Evolutionary conservation across 1,140 invertebrate species (phyloP).

Genomic region (Drosophila busckii): DNA sequence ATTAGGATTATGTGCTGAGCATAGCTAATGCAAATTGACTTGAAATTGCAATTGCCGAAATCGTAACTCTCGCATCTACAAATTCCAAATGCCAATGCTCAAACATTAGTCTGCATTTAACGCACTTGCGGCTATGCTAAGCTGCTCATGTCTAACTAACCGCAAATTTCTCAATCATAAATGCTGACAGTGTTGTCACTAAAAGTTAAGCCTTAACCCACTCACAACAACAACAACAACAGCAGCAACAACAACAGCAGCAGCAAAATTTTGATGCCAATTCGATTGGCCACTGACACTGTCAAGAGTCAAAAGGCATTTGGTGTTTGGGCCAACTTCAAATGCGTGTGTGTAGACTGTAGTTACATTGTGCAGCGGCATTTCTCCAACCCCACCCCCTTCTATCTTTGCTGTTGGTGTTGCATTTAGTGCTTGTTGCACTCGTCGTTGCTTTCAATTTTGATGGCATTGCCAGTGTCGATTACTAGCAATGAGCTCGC

Average conservation of each 20-base stretch:
- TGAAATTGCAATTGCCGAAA: too few relatives aligned
- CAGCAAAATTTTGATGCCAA: too few relatives aligned
- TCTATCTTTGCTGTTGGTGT: not conserved
- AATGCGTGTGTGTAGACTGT: constrained; percentile 4
- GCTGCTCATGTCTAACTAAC: constrained; percentile 6
- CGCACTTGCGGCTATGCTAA: constrained; percentile 2
- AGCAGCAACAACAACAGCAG: not conserved
- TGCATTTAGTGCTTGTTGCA: constrained; percentile 1
- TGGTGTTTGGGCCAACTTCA: too few relatives aligned
- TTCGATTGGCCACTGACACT: too few relatives aligned
- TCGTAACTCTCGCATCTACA: too few relatives aligned
- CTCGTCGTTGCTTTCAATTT: constrained; percentile 35
- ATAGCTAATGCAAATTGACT: too few relatives aligned
- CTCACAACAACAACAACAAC: constrained; percentile 3
- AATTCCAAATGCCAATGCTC: too few relatives aligned
- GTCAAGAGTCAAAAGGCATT: too few relatives aligned
- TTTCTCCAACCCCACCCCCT: not conserved
- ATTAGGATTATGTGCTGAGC: constrained; percentile 11
- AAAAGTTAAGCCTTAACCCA: not conserved
- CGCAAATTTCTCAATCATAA: constrained; percentile 42
- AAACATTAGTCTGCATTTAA: too few relatives aligned
- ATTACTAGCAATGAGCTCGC: constrained; percentile 46
- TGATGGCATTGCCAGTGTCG: constrained; percentile 17
- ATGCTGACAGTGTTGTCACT: constrained; percentile 26
- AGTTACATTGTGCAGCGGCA: constrained; percentile 15